These are phyloP conservation scores for Diachasma alloeum DNA, from an alignment of 1,140 invertebrate genomes.

Conservation along the genomic window DNA sequence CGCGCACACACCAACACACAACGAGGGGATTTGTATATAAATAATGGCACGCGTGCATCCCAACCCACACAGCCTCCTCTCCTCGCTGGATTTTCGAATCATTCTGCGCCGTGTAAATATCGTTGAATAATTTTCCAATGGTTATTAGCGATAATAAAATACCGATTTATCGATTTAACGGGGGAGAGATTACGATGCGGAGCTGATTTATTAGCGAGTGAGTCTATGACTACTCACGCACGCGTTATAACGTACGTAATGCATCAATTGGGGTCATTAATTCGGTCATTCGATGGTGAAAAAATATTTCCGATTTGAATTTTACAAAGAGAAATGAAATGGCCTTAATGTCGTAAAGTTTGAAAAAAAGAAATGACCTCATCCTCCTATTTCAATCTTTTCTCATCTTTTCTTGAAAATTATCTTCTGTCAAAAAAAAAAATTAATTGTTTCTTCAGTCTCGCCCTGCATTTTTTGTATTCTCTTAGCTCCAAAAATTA, in stretches of 20 bases:
- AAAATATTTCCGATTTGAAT: background rate
- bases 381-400: no score
- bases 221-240: background rate
- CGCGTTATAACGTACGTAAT: background rate
- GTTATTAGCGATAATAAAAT: constrained; percentile 5
- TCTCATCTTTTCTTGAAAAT: no score
- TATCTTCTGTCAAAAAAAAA: no score
- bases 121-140: background rate
- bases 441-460: no score
- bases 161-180: background rate
- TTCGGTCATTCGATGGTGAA: background rate
- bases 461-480: no score
- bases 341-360: no score
- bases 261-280: background rate
- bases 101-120: background rate
- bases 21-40: background rate
- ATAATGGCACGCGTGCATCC: constrained; percentile 4
- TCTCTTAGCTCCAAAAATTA: no score
- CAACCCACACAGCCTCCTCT: background rate
- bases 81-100: background rate
- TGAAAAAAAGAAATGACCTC: no score
- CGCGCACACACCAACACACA: background rate
- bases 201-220: background rate
- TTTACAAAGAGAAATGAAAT: no score
- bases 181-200: background rate